Conservation (phyloP, 2,797 vertebrate species). For the Sciurus vulgaris region DNA sequence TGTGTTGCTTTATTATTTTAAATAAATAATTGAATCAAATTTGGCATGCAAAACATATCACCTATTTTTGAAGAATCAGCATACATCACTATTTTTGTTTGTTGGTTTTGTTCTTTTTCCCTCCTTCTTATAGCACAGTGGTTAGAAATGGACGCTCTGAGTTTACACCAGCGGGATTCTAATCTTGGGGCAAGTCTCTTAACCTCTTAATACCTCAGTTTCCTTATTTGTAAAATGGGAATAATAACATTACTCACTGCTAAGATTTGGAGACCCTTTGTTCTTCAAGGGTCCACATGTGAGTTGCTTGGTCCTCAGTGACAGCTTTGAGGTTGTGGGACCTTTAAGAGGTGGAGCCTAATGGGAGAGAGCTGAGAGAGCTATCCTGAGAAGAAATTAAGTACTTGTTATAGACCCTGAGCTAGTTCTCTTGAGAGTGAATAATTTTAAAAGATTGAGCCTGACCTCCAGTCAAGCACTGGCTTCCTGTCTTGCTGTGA, state of each 20-base stretch:
- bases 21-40: constrained; percentile 43
- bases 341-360: not conserved
- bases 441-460: not conserved
- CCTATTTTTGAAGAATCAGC: constrained; percentile 2
- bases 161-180: not conserved
- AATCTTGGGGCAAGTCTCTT: not conserved
- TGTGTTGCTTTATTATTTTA: constrained; percentile 51
- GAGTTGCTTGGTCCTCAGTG: not conserved
- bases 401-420: not conserved
- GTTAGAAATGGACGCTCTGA: not conserved
- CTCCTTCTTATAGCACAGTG: not conserved
- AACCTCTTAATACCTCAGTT: not conserved
- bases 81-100: not conserved
- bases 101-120: not conserved
- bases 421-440: not conserved
- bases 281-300: not conserved
- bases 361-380: not conserved
- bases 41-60: constrained; percentile 21
- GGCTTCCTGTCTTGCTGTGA: not conserved
- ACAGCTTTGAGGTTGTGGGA: not conserved
- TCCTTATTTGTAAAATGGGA: not conserved
- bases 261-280: not conserved
- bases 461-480: not conserved
- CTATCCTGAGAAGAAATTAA: not conserved
- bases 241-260: not conserved